Evolutionary conservation across 2,888 invertebrate species (phyloP), one percentile per base, ranked within the genome.

Genomic region (Erebia ligea): DNA sequence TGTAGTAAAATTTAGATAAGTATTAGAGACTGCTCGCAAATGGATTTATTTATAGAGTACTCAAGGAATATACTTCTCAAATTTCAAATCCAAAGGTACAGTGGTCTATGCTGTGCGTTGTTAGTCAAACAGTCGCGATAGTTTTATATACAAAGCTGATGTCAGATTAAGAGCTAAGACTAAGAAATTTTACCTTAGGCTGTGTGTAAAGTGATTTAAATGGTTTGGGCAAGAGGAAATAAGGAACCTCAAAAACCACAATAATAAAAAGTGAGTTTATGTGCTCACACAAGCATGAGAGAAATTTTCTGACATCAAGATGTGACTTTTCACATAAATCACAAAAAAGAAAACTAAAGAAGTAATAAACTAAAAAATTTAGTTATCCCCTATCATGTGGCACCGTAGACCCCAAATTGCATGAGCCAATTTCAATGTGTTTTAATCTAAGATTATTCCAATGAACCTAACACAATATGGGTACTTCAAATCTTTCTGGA

Each of bases 1-100:
- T n/a, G n/a, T 10, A n/a, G 62, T 63, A 63, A 64, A 64, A 64
- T 64, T 11, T 11, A 34, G 34, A 52, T 21, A 40, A 25, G 2
- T 3, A 1, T 25, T 25, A 25, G 3, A 25, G 25, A 25, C 34
- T 6, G n/a, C 17, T 65, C 17, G 40, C 17, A 21, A 62, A 62
- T 21, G 15, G 21, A 48, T 34, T 34, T 34, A 34, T 6, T 34
- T 34, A 34, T 6, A 34, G 34, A 34, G 34, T 34, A 34, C 34
- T 34, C 34, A 34, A 34, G 34, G 34, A 34, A 34, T 34, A 34
- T 34, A 34, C 34, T 34, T 6, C 34, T 19, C 34, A 52, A 64
- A 64, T 40, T 64, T 64, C n/a, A 64, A 34, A 64, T 25, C 10
- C 3, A n/a, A 11, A 40, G 2, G 19, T 48, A 10, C 10, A 61